Conservation (phyloP, 2,797 vertebrate genomes). For the Toxotes lorentzi region DNA sequence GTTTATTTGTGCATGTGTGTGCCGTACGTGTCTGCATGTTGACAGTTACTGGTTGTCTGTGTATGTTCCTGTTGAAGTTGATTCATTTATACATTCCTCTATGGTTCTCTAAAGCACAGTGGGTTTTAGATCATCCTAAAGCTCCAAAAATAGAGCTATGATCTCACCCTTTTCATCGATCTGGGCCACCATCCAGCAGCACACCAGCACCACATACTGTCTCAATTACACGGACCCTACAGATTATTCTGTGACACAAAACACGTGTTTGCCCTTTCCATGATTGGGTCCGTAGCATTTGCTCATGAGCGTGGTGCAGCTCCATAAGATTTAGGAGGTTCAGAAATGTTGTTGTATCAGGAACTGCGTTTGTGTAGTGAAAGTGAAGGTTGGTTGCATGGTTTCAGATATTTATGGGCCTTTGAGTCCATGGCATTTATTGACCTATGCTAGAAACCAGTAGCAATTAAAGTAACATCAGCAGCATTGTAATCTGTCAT, state of each 20-base stretch:
- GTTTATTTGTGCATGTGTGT: constrained; percentile 41
- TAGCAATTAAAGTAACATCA: constrained; percentile 26
- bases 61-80: constrained; percentile 30
- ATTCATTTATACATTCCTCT: constrained; percentile 50
- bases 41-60: constrained; percentile 18
- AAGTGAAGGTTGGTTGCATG: constrained; percentile 16
- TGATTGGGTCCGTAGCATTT: constrained; percentile 44
- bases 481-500: background rate
- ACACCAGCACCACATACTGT: constrained; percentile 66
- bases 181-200: constrained; percentile 58
- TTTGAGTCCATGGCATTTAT: background rate
- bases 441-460: constrained; percentile 15
- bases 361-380: constrained; percentile 13
- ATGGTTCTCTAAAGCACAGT: constrained; percentile 32
- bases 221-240: constrained; percentile 70
- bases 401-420: constrained; percentile 14
- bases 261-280: constrained; percentile 67
- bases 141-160: constrained; percentile 68
- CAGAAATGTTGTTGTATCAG: constrained; percentile 33
- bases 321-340: constrained; percentile 27
- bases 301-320: background rate
- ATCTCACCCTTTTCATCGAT: constrained; percentile 73
- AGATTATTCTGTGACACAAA: constrained; percentile 72
- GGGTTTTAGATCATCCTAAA: constrained; percentile 52
- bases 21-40: constrained; percentile 4